Base-by-base conservation (phyloP, 2,888 invertebrate genomes). In the Malachius bipustulatus region DNA sequence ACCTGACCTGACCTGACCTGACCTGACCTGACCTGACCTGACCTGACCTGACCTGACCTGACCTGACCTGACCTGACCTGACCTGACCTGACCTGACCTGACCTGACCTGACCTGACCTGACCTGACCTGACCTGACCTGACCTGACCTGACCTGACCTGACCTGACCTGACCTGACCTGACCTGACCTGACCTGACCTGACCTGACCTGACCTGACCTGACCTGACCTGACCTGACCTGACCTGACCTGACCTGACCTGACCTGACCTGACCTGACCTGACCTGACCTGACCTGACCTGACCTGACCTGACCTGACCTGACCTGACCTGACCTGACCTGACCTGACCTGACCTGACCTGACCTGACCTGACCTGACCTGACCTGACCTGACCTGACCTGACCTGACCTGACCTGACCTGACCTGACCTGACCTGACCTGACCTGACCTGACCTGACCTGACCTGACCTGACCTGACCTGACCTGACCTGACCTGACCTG, bases 31-130 rank as follows among this genome's bases (percentile, higher is more conserved):
- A 24, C 24, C 24, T 24, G 24, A 24, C 29, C 24, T 24, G 24
- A 24, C 24, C 24, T 24, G 24, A 24, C 24, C 24, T 24, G 24
- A 24, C 29, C n/a, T n/a, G 29, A 29, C 29, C 29, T n/a, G 29
- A 29, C 29, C n/a, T n/a, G 24, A 29, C 29, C 29, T n/a, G 29
- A 11, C 29, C n/a, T n/a, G 29, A 29, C 29, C 29, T n/a, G 29
- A 11, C 29, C n/a, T n/a, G 29, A 29, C 29, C 29, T n/a, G 29
- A 11, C 29, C n/a, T n/a, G 29, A 29, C 29, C 29, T n/a, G 29
- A 11, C 24, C 24, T 24, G 24, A 24, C 24, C 24, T 24, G 24
- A 24, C 24, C 24, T 24, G 24, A 24, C 24, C 24, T 24, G 24
- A 24, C 24, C 24, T 24, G 24, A 24, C 24, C 24, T 24, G 24